phyloP scores from a whole-genome alignment of 2,888 invertebrate species.

The Margaritifera margaritifera region DNA sequence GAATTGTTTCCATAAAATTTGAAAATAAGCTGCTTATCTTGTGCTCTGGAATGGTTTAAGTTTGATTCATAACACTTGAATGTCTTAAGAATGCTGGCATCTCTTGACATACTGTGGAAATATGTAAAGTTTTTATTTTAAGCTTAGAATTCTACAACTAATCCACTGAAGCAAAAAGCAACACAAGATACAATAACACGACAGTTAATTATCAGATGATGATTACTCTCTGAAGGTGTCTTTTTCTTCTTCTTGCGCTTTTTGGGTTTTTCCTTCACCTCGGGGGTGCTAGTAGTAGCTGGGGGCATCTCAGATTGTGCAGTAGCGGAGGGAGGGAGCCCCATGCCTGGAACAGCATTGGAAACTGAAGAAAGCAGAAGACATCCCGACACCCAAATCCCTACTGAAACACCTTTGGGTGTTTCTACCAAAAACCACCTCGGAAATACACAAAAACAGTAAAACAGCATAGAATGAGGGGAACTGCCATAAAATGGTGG shows the following conservation, averaged over 20 bases:
- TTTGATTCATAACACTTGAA: too few species aligned
- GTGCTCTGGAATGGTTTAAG: too few species aligned
- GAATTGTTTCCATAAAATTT: too few species aligned
- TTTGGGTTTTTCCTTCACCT: constrained; percentile 57
- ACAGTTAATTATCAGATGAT: constrained; percentile 4
- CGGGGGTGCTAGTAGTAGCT: constrained; percentile 39
- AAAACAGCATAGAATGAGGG: background rate
- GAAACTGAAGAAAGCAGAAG: background rate
- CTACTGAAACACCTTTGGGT: background rate
- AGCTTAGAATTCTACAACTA: too few species aligned
- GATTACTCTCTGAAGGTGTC: constrained; percentile 49
- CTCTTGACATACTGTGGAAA: too few species aligned
- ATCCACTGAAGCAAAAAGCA: constrained; percentile 1
- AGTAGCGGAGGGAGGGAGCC: constrained; percentile 42
- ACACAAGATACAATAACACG: constrained; percentile 6
- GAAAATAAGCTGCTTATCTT: too few species aligned
- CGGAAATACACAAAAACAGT: background rate
- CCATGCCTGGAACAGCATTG: constrained; percentile 56
- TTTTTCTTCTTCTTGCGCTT: constrained; percentile 65
- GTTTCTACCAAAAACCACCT: background rate
- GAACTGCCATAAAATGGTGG: too few species aligned
- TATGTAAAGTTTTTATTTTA: too few species aligned
- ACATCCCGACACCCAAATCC: background rate
- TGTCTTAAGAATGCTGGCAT: too few species aligned
- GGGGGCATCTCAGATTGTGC: constrained; percentile 5